Evolutionary conservation across 2,113 vertebrate species (phyloP).

Genomic region (Hirundichthys speculiger): DNA sequence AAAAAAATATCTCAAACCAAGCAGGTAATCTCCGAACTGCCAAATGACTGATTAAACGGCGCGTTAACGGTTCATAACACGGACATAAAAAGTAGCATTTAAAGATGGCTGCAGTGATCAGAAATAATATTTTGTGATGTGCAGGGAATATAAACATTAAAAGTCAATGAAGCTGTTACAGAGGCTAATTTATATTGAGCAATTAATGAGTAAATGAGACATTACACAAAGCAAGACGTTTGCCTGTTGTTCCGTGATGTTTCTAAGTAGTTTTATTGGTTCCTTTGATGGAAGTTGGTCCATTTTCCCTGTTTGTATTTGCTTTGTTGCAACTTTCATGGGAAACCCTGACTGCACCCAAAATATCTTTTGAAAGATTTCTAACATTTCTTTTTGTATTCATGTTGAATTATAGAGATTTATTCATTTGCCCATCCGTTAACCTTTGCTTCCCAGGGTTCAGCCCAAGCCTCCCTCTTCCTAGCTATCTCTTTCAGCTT

Average conservation of each 20-base stretch:
- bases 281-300: no score
- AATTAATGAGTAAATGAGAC: slow-evolving; percentile 31
- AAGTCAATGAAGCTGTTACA: not conserved
- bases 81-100: slow-evolving; percentile 12
- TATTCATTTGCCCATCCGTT: no score
- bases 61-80: slow-evolving; percentile 1
- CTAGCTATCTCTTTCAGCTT: no score
- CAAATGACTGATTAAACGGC: slow-evolving; percentile 21
- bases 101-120: slow-evolving; percentile 22
- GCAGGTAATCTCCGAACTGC: slow-evolving; percentile 1
- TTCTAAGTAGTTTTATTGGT: no score
- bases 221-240: no score
- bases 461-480: no score
- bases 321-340: not conserved
- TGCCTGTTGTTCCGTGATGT: no score
- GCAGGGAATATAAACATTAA: slow-evolving; percentile 3
- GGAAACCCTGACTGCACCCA: no score
- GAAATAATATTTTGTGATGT: slow-evolving; percentile 7
- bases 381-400: no score
- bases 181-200: slow-evolving; percentile 21
- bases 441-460: no score
- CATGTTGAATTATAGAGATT: no score
- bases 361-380: not conserved
- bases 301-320: not conserved
- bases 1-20: slow-evolving; percentile 8